Percentiles rank a stretch among this genome's conserved stretches.
phyloP scores from a whole-genome alignment of 2,888 invertebrate genomes.

The Dioctria rufipes region DNA sequence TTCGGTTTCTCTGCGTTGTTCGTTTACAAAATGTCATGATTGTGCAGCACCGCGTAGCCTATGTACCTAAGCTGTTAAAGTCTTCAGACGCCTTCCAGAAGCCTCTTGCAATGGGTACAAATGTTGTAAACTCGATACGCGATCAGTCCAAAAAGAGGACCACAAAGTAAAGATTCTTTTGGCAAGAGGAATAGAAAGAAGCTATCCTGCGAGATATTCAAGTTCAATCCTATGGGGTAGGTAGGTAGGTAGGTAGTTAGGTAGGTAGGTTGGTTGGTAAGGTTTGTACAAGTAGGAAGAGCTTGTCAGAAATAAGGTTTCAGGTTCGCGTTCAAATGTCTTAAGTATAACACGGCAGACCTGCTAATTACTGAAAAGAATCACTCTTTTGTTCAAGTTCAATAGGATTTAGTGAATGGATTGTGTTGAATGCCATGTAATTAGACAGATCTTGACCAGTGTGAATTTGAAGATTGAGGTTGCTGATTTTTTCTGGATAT shows the following conservation, averaged over 20 bases:
- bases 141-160: slow-evolving; percentile 18
- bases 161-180: slow-evolving; percentile 4
- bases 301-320: neutral
- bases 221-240: neutral
- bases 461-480: neutral
- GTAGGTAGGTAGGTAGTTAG: neutral
- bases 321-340: neutral
- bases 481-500: too few relatives aligned
- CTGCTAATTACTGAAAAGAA: slow-evolving; percentile 42
- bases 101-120: slow-evolving; percentile 41
- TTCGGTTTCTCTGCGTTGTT: neutral
- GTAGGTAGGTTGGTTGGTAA: neutral
- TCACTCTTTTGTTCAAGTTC: neutral
- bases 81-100: slow-evolving; percentile 20
- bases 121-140: slow-evolving; percentile 44
- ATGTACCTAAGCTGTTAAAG: slow-evolving; percentile 1
- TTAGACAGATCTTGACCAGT: slow-evolving; percentile 33
- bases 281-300: neutral
- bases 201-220: neutral
- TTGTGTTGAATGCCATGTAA: slow-evolving; percentile 25
- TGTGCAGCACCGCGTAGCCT: neutral
- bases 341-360: neutral
- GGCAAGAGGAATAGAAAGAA: neutral
- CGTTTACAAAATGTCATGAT: neutral
- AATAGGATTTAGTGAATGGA: neutral